phyloP scores from a whole-genome alignment of 2,888 invertebrate species.

The Heliconius charithonia region DNA sequence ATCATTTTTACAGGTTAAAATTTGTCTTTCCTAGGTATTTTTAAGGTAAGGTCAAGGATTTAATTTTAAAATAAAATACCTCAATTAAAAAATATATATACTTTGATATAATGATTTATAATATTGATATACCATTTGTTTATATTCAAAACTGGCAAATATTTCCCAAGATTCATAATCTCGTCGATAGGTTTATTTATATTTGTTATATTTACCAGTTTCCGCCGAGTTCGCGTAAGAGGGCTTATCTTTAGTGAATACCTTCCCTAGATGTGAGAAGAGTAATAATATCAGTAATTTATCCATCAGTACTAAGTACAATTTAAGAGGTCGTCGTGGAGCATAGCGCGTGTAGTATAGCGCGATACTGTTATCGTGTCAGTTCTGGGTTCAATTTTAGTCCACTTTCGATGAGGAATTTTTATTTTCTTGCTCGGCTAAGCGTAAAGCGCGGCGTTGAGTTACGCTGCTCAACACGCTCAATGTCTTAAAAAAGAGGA shows the following conservation, averaged over 20 bases:
- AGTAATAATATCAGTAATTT: not conserved
- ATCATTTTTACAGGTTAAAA: not conserved
- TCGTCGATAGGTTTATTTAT: slow-evolving; percentile 6
- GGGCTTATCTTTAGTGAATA: not conserved
- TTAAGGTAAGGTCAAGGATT: not conserved
- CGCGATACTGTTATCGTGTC: not conserved
- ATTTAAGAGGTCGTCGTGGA: too few relatives aligned
- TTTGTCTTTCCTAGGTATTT: not conserved
- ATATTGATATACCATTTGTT: not conserved
- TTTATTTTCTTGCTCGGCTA: not conserved
- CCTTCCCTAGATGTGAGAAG: not conserved
- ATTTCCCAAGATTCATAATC: not conserved
- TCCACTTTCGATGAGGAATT: not conserved
- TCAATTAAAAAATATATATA: too few relatives aligned
- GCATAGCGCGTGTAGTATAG: not conserved
- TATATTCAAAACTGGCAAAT: slow-evolving; percentile 2
- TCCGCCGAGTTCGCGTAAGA: not conserved
- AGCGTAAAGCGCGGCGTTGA: not conserved
- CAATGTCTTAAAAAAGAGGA: too few relatives aligned
- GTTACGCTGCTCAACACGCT: not conserved
- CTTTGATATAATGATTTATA: too few relatives aligned
- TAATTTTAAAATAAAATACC: not conserved
- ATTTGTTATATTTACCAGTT: not conserved
- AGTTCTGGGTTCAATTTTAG: not conserved
- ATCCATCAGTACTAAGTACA: too few relatives aligned